Evolutionary conservation across 2,888 invertebrate species (phyloP).

Genomic region (Argyresthia goedartella): DNA sequence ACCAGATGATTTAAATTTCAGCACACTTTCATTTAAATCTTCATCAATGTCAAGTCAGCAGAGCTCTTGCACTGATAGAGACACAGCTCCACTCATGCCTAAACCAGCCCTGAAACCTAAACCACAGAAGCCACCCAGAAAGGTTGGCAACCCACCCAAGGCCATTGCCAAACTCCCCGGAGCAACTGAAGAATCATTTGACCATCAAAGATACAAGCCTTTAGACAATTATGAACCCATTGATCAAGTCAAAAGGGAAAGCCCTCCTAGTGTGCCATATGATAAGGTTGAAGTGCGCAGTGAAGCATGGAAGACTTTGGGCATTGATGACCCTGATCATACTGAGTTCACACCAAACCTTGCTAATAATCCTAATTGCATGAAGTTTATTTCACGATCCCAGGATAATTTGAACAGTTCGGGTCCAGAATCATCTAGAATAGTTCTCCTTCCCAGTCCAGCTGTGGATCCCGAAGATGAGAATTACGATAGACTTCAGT

Average conservation of each 20-base stretch:
- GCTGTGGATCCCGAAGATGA: slow-evolving; percentile 64
- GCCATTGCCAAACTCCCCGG: slow-evolving; percentile 38
- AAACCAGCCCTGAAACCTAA: slow-evolving; percentile 73
- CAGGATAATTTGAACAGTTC: slow-evolving; percentile 57
- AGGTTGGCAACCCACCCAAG: slow-evolving; percentile 60
- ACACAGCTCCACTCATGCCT: slow-evolving; percentile 54
- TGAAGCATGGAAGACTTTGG: slow-evolving; percentile 87
- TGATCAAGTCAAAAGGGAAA: slow-evolving; percentile 61
- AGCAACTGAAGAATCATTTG: slow-evolving; percentile 54
- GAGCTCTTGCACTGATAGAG: slow-evolving; percentile 44
- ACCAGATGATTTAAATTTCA: slow-evolving; percentile 59
- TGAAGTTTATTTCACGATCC: slow-evolving; percentile 64
- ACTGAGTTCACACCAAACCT: slow-evolving; percentile 71
- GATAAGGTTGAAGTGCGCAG: slow-evolving; percentile 82
- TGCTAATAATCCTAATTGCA: slow-evolving; percentile 55
- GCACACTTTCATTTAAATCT: slow-evolving; percentile 57
- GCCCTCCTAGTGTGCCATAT: slow-evolving; percentile 69
- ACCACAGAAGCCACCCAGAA: slow-evolving; percentile 74
- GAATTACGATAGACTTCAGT: slow-evolving; percentile 85
- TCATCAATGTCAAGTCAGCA: slow-evolving; percentile 53
- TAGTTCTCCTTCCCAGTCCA: slow-evolving; percentile 65
- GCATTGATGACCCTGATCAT: slow-evolving; percentile 80
- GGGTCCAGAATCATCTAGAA: slow-evolving; percentile 64
- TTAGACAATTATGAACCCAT: slow-evolving; percentile 66
- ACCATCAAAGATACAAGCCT: slow-evolving; percentile 65